Conservation (phyloP, 2,113 vertebrate genomes). For the Paracanthobrama guichenoti region DNA sequence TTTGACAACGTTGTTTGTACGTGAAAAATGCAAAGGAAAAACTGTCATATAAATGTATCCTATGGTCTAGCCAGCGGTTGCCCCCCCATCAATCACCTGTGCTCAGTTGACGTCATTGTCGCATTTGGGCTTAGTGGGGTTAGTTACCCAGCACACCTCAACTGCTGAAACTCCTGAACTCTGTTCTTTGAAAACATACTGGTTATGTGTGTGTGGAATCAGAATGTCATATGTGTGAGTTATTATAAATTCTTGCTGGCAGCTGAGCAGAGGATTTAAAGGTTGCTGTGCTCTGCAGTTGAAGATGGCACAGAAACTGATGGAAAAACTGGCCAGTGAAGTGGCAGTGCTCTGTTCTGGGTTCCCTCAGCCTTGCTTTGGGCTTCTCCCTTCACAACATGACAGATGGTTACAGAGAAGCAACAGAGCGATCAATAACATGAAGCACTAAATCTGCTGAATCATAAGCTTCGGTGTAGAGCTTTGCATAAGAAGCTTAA, state of each 20-base stretch:
- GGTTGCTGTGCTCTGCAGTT: slow-evolving; percentile 46
- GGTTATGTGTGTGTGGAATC: neutral
- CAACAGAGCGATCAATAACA: slow-evolving; percentile 56
- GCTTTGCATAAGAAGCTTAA: too few relatives aligned
- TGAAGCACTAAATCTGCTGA: slow-evolving; percentile 49
- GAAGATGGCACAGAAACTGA: slow-evolving; percentile 54
- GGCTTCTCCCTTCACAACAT: slow-evolving; percentile 47
- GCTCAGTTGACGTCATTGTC: too few relatives aligned
- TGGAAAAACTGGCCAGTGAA: slow-evolving; percentile 53
- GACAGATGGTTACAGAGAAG: slow-evolving; percentile 62
- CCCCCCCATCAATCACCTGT: too few relatives aligned
- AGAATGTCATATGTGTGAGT: slow-evolving; percentile 20
- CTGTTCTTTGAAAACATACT: neutral
- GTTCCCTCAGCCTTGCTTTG: slow-evolving; percentile 53
- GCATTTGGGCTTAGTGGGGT: too few relatives aligned
- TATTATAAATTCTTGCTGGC: neutral
- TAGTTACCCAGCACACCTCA: neutral
- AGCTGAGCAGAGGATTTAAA: neutral
- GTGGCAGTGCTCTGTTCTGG: slow-evolving; percentile 53
- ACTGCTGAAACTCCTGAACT: neutral
- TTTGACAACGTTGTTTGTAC: too few relatives aligned
- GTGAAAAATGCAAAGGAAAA: too few relatives aligned
- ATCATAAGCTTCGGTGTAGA: slow-evolving; percentile 15
- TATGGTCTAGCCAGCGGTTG: too few relatives aligned
- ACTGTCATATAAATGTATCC: too few relatives aligned